phyloP scores from a whole-genome alignment of 37 sponge, comb jelly and placozoan genomes.

The Halichondria panicea region DNA sequence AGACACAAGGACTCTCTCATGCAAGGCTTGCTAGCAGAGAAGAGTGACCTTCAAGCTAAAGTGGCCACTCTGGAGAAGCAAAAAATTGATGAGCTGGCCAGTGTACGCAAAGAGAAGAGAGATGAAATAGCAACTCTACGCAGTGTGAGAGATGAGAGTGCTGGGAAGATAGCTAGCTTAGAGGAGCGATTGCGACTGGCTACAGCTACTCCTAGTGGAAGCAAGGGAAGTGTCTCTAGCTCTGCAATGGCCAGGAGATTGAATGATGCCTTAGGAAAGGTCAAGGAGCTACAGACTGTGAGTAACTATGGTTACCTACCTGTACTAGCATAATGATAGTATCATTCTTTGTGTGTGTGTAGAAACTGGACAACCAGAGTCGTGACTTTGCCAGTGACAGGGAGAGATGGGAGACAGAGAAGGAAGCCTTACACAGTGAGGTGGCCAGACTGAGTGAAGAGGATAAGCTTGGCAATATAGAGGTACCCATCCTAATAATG shows the following conservation, averaged over 20 bases:
- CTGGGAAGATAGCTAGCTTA: constrained; percentile 5
- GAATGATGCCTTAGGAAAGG: constrained; percentile 27
- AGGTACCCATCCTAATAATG: no score
- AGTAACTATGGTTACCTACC: not conserved
- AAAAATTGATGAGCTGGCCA: not conserved
- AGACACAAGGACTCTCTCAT: not conserved
- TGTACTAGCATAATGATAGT: not conserved
- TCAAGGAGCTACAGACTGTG: constrained; percentile 10
- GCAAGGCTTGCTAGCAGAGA: not conserved
- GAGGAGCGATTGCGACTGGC: not conserved
- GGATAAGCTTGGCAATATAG: no score
- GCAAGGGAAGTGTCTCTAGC: not conserved
- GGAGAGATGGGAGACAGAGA: not conserved
- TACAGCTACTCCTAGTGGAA: not conserved
- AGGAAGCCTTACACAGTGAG: no score
- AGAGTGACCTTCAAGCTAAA: not conserved
- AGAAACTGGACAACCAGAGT: not conserved
- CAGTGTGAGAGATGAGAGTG: not conserved
- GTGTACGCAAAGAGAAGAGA: not conserved
- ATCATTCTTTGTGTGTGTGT: not conserved
- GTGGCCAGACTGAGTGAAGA: no score
- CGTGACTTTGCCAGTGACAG: not conserved
- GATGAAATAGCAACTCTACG: not conserved
- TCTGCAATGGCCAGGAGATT: not conserved
- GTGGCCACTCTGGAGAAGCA: not conserved